phyloP scores from a whole-genome alignment of 2,888 invertebrate genomes.

The Strigamia maritima region DNA sequence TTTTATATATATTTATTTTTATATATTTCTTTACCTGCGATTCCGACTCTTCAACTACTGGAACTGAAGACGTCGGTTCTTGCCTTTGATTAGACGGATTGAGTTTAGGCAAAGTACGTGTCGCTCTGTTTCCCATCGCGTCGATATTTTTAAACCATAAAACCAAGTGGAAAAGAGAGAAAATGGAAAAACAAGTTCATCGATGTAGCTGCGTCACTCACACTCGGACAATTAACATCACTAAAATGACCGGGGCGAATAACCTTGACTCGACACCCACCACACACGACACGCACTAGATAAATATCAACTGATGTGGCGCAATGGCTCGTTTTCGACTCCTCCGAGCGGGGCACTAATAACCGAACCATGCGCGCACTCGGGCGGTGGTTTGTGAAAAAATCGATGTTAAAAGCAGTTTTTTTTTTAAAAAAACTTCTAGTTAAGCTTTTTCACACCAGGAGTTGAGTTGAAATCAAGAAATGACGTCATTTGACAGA shows the following conservation, averaged over 20 bases:
- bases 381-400: not conserved
- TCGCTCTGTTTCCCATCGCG: not conserved
- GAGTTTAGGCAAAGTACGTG: not conserved
- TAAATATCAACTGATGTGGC: not conserved
- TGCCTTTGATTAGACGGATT: not conserved
- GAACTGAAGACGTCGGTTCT: not conserved
- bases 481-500: too few relatives aligned
- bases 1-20: too few relatives aligned
- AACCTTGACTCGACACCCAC: not conserved
- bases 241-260: not conserved
- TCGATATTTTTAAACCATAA: not conserved
- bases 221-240: not conserved
- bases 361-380: not conserved
- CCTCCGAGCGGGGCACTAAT: not conserved
- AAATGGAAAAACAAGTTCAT: not conserved
- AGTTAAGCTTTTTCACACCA: too few relatives aligned
- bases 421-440: too few relatives aligned
- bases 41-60: not conserved
- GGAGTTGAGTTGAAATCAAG: too few relatives aligned
- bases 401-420: too few relatives aligned
- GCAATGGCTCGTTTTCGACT: not conserved
- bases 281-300: not conserved
- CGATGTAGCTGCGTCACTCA: not conserved
- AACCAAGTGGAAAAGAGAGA: not conserved
- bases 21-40: not conserved